Conservation (phyloP, 2,888 invertebrate species). For the Cylindroiulus punctatus region DNA sequence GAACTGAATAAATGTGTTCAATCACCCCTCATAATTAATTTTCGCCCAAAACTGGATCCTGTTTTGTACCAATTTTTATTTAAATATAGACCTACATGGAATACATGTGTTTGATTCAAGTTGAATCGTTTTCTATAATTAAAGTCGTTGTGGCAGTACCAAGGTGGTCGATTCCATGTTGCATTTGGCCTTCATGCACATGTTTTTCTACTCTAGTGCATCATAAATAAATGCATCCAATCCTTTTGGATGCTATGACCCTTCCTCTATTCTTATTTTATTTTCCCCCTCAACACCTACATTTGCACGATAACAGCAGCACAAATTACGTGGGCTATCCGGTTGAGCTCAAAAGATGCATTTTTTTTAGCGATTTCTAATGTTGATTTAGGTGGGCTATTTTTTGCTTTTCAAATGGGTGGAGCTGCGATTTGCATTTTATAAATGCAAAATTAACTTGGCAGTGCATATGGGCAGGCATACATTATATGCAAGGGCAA, state of each 20-base stretch:
- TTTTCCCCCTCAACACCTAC: background rate
- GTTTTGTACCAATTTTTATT: no score
- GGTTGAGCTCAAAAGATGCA: slow-evolving; percentile 23
- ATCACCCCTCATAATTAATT: no score
- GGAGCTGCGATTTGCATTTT: slow-evolving; percentile 10
- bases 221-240: background rate
- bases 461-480: background rate
- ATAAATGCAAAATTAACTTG: background rate
- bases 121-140: no score
- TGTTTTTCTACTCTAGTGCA: background rate
- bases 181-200: background rate
- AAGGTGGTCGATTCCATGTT: no score
- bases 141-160: no score
- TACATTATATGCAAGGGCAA: slow-evolving; percentile 33
- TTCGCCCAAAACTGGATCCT: no score
- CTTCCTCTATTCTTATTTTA: background rate
- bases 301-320: background rate
- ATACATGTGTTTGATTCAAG: no score
- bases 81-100: no score
- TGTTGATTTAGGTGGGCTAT: slow-evolving; percentile 39
- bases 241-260: background rate
- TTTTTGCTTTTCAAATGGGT: slow-evolving; percentile 37
- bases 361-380: background rate
- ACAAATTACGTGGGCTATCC: slow-evolving; percentile 38
- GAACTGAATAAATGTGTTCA: background rate